phyloP scores from a whole-genome alignment of 2,113 vertebrate genomes.

The Silurus meridionalis region DNA sequence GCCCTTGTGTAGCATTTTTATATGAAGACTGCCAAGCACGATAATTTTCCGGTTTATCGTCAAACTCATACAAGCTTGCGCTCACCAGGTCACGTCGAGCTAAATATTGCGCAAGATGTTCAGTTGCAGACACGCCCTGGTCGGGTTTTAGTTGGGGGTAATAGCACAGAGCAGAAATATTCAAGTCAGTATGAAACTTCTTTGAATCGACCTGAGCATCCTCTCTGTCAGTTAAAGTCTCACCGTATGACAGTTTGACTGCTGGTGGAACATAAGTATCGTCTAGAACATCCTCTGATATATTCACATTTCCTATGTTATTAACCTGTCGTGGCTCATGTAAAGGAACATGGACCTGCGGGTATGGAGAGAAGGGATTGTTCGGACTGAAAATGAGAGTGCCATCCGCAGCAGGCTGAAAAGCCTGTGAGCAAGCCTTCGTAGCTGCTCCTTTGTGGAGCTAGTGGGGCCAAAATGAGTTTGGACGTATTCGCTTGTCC shows the following conservation, averaged over 20 bases:
- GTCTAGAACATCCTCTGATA: too few relatives aligned
- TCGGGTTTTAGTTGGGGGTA: not conserved
- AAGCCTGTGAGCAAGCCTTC: too few relatives aligned
- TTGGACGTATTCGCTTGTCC: not conserved
- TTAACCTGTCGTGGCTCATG: too few relatives aligned
- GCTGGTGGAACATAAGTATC: too few relatives aligned
- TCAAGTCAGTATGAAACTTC: not conserved
- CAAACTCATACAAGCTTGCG: slow-evolving; percentile 6
- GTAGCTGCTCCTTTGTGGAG: too few relatives aligned
- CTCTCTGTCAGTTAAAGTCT: not conserved
- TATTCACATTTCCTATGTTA: too few relatives aligned
- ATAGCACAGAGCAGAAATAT: not conserved
- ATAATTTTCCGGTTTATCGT: slow-evolving; percentile 14
- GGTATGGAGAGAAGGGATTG: too few relatives aligned
- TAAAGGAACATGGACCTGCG: too few relatives aligned
- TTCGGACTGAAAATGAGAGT: not conserved
- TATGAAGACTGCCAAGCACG: slow-evolving; percentile 23
- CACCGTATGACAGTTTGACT: too few relatives aligned
- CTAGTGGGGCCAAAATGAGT: not conserved
- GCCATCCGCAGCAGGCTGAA: too few relatives aligned
- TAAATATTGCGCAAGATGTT: not conserved
- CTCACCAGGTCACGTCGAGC: not conserved
- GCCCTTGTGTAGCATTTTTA: slow-evolving; percentile 10
- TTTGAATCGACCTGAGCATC: not conserved
- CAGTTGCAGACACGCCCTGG: not conserved